Evolutionary conservation across 2,797 vertebrate species (phyloP), one percentile per base, ranked within the genome.

Genomic region (Hydrocynus forskahlii): DNA sequence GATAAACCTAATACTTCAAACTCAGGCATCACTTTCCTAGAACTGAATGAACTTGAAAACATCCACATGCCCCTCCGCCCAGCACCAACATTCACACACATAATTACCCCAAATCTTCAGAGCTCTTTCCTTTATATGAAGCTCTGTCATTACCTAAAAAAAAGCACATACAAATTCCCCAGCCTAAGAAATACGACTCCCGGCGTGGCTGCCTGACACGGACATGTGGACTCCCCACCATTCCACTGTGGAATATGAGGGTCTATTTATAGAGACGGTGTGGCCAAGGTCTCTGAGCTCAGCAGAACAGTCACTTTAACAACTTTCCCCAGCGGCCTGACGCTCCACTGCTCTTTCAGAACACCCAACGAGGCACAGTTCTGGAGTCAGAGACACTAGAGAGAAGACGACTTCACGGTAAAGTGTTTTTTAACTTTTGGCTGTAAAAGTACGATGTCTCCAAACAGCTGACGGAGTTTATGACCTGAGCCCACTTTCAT

Each of bases 261-360:
- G 91, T 90, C 93, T 95, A 95, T 95, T 95, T 95, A 90, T 95
- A 95, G 95, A 83, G 40, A 87, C 88, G 90, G 89, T 83, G 23
- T 88, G 92, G 92, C 88, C 88, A 86, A 87, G 89, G 89, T 90
- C 87, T 87, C 84, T 86, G 88, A 89, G 88, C 87, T 90, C 62
- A 81, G 87, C 88, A 85, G 87, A 89, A 88, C 75, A 71, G 90
- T 91, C 81, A 85, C 90, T 93, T 90, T 85, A 88, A 88, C 86
- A 85, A 83, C 88, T 90, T 87, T 85, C 88, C 85, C 23, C 81
- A 68, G 89, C 85, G 88, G 81, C 86, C 59, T 60, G 45, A 23
- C 19, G 19, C 54, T n/a, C 84, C 76, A 81, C 67, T 10, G 81
- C 84, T 86, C 38, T 78, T 87, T 87, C 79, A 86, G 76, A 74